Percentiles rank a stretch among this genome's conserved stretches.
Conservation (phyloP, 2,888 invertebrate genomes). For the Lochmaea capreae region DNA sequence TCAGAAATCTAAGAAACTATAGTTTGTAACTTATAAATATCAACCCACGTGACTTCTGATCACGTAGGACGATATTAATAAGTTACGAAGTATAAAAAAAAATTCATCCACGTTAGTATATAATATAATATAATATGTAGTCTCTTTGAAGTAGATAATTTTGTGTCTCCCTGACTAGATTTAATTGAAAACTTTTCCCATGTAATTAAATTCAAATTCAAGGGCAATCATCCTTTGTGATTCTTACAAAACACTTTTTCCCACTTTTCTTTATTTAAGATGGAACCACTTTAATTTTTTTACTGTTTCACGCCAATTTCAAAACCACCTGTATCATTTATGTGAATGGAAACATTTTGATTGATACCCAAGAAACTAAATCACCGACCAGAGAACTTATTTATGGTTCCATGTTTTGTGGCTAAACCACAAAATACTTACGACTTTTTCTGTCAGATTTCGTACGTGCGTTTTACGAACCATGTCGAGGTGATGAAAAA, state of each 20-base stretch:
- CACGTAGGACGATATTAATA: no score
- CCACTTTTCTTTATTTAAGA: conserved; percentile 19
- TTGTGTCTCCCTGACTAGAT: no score
- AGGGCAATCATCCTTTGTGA: not conserved
- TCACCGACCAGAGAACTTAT: conserved; percentile 33
- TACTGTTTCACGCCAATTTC: conserved; percentile 25
- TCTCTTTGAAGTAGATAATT: no score
- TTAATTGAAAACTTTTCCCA: no score
- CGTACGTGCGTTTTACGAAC: conserved; percentile 30
- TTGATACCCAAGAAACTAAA: conserved; percentile 25
- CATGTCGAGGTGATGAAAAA: conserved; percentile 20
- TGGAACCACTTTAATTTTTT: conserved; percentile 22
- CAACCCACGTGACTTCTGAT: no score
- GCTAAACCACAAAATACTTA: conserved; percentile 29
- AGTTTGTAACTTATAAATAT: no score
- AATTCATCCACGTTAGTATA: no score
- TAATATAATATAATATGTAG: no score
- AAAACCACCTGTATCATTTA: conserved; percentile 26
- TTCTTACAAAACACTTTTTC: conserved; percentile 13
- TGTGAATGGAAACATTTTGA: conserved; percentile 26
- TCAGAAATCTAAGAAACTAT: no score
- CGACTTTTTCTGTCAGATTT: conserved; percentile 27
- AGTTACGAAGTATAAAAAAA: no score
- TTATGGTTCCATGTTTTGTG: conserved; percentile 35
- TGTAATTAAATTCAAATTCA: not conserved